Base-by-base conservation (phyloP, 2,888 invertebrate species). In the Arrhopalites spinosus region DNA sequence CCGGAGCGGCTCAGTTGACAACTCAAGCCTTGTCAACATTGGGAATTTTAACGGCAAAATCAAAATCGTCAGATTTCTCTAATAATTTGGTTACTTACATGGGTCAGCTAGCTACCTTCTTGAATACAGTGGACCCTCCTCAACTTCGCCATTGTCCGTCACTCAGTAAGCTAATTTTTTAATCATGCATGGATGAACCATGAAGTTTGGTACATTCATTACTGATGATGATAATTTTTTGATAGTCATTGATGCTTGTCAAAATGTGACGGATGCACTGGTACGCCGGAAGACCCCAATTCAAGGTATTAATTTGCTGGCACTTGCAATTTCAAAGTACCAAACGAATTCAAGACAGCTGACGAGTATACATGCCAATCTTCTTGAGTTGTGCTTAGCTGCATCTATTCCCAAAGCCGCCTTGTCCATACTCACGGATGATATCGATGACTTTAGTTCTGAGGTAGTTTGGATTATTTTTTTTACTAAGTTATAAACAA, bases 381-480 rank as follows among this genome's bases (percentile, higher is more conserved):
- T 98, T 73, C 96, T 95, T 85, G 95, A 95, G 86, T 88, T 98
- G 23, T 96, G 97, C 87, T 88, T 98, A 69, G 86, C 94, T 77
- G 91, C 96, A 64, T 96, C 96, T 86, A 93, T 94, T 86, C 91
- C 97, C 86, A 95, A 95, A 85, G 93, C 96, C 61, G 95, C 96
- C 2, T 87, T 97, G 69, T 91, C 91, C 84, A 92, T 95, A 85
- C 88, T 98, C 81, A 93, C 97, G 84, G 90, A 91, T 68, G 97
- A 98, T 88, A 91, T 97, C 72, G 95, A 94, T 78, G 93, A 94
- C 80, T 95, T 98, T 84, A 92, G 94, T 84, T 90, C 92, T 84
- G 94, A 94, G 88, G 93, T 92, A 86, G 2, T 36, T 47, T 45
- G 11, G 11, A n/a, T n/a, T n/a, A 13, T 47, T 47, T 13, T 13